These are phyloP conservation scores for Sylvia borin DNA, from an alignment of 2,797 vertebrate genomes.

Conservation along the genomic window DNA sequence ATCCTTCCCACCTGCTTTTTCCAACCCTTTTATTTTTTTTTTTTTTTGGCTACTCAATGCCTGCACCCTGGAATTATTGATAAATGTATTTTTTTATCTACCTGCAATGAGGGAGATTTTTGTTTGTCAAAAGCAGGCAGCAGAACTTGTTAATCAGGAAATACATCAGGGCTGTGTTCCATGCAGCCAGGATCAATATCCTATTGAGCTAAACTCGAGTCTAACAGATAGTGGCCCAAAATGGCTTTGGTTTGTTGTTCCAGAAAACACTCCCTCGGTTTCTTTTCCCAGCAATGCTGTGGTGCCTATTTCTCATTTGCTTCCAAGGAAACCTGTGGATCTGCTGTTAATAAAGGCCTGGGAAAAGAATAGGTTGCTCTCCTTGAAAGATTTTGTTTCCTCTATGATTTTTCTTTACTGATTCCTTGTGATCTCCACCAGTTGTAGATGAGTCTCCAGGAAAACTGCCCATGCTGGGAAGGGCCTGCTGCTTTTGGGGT, in stretches of 20 bases:
- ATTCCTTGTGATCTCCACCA: background rate
- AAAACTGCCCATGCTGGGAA: background rate
- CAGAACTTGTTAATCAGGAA: slow-evolving; percentile 78
- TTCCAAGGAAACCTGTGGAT: slow-evolving; percentile 7
- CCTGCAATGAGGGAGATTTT: slow-evolving; percentile 60
- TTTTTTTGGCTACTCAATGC: background rate
- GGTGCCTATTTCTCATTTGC: slow-evolving; percentile 3
- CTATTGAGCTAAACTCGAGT: slow-evolving; percentile 71
- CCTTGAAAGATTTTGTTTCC: background rate
- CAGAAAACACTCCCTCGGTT: slow-evolving; percentile 37
- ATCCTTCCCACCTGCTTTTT: slow-evolving; percentile 8
- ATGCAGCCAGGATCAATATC: slow-evolving; percentile 78
- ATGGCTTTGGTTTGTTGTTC: slow-evolving; percentile 62
- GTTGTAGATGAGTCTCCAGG: background rate
- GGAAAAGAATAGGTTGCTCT: background rate
- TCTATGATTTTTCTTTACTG: background rate
- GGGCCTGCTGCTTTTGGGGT: background rate
- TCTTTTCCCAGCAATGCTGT: background rate
- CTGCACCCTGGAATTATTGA: background rate
- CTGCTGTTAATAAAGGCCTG: slow-evolving; percentile 1
- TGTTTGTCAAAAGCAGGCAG: slow-evolving; percentile 69
- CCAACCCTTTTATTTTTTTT: background rate
- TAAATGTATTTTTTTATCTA: background rate
- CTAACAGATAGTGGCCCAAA: slow-evolving; percentile 68
- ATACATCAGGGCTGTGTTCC: slow-evolving; percentile 67